Evolutionary conservation across 2,888 invertebrate genomes (phyloP), one percentile per base, ranked within the genome.

Genomic region (Salpingus planirostris): DNA sequence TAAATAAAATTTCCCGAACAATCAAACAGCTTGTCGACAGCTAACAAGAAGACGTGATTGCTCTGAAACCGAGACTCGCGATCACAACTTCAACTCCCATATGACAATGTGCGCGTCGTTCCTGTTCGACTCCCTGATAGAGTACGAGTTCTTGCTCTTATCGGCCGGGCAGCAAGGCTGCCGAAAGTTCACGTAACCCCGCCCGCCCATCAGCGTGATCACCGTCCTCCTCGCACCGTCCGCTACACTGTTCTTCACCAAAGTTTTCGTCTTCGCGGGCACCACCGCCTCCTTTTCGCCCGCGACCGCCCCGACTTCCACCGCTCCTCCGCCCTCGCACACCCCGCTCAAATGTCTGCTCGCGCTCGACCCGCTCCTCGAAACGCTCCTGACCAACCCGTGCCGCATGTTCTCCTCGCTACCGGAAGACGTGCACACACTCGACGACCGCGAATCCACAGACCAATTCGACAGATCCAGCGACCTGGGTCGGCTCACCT

Each of bases 71-170:
- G 10, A 6, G 13, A n/a, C n/a, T n/a, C 28, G n/a, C 22, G 15
- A 68, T 77, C 75, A 80, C 70, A 80, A 74, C 58, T 84, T 85
- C 67, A 82, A 79, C 64, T 92, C 91, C 90, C 91, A 91, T 27
- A 91, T 75, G 41, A 90, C 81, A 53, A 91, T 80, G 65, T 90
- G 87, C 10, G 91, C 89, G 70, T 89, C 87, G 54, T 76, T 84
- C 40, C 80, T 80, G 61, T 86, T 86, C 26, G 80, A 80, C 39
- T 81, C 81, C 27, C 73, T 73, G 22, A 73, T 68, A 24, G 68
- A 65, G 30, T 66, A 64, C 4, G 70, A 67, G 33, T 50, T 50
- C 33, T 57, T 66, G 47, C 49, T 58, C 15, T 74, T 67, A 45
- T 75, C 74, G 13, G 73, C 68, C 21, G 59, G 41, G 57, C 79